Base-by-base conservation (phyloP, 2,113 vertebrate species). In the Seriola aureovittata region DNA sequence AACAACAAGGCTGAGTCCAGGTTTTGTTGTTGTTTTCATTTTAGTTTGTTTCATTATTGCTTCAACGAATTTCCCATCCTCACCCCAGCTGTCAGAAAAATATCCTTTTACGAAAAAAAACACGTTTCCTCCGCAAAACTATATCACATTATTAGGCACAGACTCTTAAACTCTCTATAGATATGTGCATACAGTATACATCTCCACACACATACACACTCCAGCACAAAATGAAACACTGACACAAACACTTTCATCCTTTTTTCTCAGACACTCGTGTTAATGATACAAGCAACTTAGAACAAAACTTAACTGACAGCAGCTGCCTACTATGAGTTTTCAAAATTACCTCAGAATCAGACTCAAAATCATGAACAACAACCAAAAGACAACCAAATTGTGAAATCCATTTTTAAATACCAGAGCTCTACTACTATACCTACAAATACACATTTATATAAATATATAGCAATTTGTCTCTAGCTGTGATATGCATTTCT, bases 31-130 rank as follows among this genome's bases (percentile, higher is more conserved):
- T 71, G 66, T 89, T 88, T 89, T 85, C 17, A 8, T 89, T 89
- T 88, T 80, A 73, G 77, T 85, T 92, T 89, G 86, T 90, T 92
- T 85, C 92, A 91, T 92, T 94, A 94, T 94, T 94, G 94, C 94
- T 93, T 91, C 66, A 90, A 70, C 36, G 82, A 92, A 88, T 82
- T 70, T 70, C 19, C 75, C 82, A 77, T 72, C 80, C 65, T 86
- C 65, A 71, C 63, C 38, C 69, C n/a, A 81, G 50, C 32, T 38
- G 4, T 84, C 78, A 81, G 63, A 91, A 91, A 91, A 93, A 91
- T 85, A 85, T 91, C 42, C 55, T 86, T 29, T 71, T 88, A 67
- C 68, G 75, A 85, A 90, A 89, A 89, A 85, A 90, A 89, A 81
- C 82, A 77, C 19, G 66, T 69, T 38, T 81, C 52, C 44, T 55